Percentiles rank a stretch among this genome's conserved stretches.
Evolutionary conservation across 2,113 vertebrate genomes (phyloP).

Genomic region (Sinocyclocheilus maitianheensis): DNA sequence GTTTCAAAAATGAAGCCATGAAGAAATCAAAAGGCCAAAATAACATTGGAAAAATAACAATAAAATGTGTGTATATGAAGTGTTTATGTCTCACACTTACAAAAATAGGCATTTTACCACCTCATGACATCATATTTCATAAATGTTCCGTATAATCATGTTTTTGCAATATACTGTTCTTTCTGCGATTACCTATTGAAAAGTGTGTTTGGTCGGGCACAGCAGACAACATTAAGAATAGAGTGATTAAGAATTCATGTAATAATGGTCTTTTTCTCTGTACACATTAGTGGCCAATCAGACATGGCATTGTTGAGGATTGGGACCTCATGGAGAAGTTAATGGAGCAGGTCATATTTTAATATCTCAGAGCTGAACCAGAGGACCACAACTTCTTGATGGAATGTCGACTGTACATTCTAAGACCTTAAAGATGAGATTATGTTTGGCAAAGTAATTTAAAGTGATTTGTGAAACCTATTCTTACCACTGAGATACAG

Average conservation of each 20-base stretch:
- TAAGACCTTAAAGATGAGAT: not conserved
- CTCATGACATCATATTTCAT: not conserved
- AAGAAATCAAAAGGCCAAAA: not conserved
- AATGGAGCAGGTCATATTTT: constrained; percentile 89
- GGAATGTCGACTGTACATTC: constrained; percentile 64
- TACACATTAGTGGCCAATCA: constrained; percentile 62
- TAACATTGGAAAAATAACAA: not conserved
- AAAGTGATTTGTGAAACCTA: not conserved
- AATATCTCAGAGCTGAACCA: constrained; percentile 85
- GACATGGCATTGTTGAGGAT: constrained; percentile 76
- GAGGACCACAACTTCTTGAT: constrained; percentile 89
- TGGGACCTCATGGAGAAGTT: constrained; percentile 92
- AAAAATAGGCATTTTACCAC: not conserved
- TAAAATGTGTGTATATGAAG: not conserved
- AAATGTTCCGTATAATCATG: not conserved
- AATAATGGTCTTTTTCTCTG: constrained; percentile 7
- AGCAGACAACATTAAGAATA: not conserved
- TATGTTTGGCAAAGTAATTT: not conserved
- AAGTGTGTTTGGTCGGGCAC: not conserved
- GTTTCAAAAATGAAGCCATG: not conserved
- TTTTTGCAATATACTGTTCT: too few relatives aligned
- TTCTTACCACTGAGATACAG: not conserved
- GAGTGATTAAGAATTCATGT: not conserved
- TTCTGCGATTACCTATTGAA: too few relatives aligned
- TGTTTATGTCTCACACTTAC: not conserved